phyloP scores from a whole-genome alignment of 2,888 invertebrate species.

The Mythimna impura region DNA sequence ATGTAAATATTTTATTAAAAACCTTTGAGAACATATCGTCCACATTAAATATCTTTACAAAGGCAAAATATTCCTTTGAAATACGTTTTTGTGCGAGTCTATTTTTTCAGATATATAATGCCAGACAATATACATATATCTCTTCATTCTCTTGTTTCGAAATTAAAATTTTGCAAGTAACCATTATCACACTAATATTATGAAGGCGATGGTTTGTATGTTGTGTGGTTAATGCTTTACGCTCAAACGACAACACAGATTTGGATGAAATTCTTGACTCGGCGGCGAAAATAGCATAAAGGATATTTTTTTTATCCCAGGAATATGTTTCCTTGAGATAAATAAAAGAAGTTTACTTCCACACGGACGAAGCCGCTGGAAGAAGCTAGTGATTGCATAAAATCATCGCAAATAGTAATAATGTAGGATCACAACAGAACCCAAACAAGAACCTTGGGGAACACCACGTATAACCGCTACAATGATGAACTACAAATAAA shows the following conservation, averaged over 20 bases:
- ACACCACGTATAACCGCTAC: background rate
- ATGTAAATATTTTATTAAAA: constrained; percentile 46
- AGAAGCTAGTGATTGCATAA: background rate
- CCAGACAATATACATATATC: background rate
- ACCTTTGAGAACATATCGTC: constrained; percentile 25
- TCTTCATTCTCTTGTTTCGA: constrained; percentile 6
- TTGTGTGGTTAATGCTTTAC: too few relatives aligned
- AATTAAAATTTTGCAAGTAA: background rate
- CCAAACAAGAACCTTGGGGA: background rate
- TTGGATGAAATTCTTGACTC: too few relatives aligned
- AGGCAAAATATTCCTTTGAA: constrained; percentile 37
- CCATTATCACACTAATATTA: background rate
- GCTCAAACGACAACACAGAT: too few relatives aligned
- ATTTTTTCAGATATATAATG: constrained; percentile 7
- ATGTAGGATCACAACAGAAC: background rate
- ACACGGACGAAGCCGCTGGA: background rate
- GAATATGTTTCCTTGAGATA: too few relatives aligned
- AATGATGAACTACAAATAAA: background rate
- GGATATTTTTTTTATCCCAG: too few relatives aligned
- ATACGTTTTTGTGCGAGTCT: constrained; percentile 13
- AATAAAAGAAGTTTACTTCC: too few relatives aligned
- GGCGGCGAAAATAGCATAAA: too few relatives aligned
- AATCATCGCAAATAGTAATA: background rate
- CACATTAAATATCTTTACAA: constrained; percentile 32
- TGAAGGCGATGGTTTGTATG: too few relatives aligned